phyloP scores from a whole-genome alignment of 2,797 vertebrate species.

The Enoplosus armatus region DNA sequence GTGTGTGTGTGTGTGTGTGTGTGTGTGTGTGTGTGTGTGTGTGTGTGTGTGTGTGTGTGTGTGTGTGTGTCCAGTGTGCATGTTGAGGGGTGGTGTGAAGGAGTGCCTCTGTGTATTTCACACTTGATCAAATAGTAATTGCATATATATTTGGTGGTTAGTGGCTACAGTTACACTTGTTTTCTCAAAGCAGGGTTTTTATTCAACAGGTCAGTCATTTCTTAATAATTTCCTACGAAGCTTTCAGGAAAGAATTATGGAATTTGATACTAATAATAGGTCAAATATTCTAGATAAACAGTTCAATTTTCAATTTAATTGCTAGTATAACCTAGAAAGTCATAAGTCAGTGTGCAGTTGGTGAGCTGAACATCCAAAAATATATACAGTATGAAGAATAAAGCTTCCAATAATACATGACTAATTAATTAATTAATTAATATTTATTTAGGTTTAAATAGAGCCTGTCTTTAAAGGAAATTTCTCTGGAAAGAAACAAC shows the following conservation, averaged over 20 bases:
- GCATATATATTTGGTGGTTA: conserved; percentile 5
- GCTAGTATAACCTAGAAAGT: neutral
- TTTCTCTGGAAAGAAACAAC: no score
- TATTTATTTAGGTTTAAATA: neutral
- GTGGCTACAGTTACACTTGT: conserved; percentile 22
- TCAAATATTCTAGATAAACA: neutral
- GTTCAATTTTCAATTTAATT: neutral
- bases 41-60: conserved; percentile 12
- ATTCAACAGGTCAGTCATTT: conserved; percentile 5
- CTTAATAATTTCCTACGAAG: neutral
- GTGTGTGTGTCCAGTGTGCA: conserved; percentile 28
- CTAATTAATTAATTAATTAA: neutral
- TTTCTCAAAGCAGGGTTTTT: neutral
- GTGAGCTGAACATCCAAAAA: neutral
- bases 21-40: conserved; percentile 9
- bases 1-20: conserved; percentile 3
- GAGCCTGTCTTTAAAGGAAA: neutral
- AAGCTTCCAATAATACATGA: neutral
- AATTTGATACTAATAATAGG: neutral
- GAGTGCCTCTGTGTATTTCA: conserved; percentile 44
- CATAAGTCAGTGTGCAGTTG: neutral
- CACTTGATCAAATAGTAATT: conserved; percentile 57
- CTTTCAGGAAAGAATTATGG: neutral
- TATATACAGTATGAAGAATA: neutral
- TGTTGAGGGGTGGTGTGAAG: conserved; percentile 26